phyloP scores from a whole-genome alignment of 1,140 invertebrate genomes.

The Solenopsis invicta region DNA sequence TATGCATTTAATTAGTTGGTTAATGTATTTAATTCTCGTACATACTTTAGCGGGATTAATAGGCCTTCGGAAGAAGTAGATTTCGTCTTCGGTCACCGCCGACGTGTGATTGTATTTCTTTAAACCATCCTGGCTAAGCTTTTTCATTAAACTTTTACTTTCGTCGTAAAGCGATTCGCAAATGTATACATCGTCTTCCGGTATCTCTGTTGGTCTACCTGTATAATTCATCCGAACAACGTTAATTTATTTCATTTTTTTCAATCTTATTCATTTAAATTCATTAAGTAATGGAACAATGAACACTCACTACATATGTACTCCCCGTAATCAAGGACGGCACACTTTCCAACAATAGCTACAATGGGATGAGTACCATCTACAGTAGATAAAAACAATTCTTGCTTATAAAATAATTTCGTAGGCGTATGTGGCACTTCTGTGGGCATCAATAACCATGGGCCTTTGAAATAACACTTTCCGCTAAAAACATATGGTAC shows the following conservation, averaged over 20 bases:
- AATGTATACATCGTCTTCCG: conserved; percentile 96
- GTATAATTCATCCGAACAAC: conserved; percentile 41
- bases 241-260: conserved; percentile 1
- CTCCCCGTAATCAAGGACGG: conserved; percentile 96
- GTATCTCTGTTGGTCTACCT: conserved; percentile 97
- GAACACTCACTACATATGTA: conserved; percentile 94
- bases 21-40: conserved; percentile 30
- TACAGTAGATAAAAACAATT: conserved; percentile 96
- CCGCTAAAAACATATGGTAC: conserved; percentile 88
- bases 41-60: conserved; percentile 92
- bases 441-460: conserved; percentile 95
- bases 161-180: conserved; percentile 98
- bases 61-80: conserved; percentile 94
- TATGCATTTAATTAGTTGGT: conserved; percentile 53
- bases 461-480: conserved; percentile 96
- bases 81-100: conserved; percentile 96
- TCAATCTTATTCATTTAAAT: background rate
- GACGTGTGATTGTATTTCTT: conserved; percentile 94
- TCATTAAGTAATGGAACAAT: background rate
- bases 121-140: conserved; percentile 91
- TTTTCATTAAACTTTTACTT: conserved; percentile 92
- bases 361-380: conserved; percentile 97
- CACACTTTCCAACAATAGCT: conserved; percentile 96
- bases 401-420: conserved; percentile 97
- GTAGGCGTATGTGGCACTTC: conserved; percentile 93